These are phyloP conservation scores for Clinocottus analis DNA, from an alignment of 2,113 vertebrate genomes.

Conservation along the genomic window DNA sequence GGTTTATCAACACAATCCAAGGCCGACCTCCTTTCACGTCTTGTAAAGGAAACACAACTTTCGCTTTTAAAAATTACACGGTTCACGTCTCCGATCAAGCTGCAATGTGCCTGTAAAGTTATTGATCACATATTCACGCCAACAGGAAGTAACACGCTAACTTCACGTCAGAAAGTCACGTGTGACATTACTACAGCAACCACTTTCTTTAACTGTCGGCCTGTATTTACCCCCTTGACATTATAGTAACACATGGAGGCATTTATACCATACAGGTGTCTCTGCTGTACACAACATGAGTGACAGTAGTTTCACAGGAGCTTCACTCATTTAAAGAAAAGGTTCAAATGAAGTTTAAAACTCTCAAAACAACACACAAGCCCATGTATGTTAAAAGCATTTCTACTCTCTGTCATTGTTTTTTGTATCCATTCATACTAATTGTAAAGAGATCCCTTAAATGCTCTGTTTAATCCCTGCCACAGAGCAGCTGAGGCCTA, in stretches of 20 bases:
- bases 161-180: background rate
- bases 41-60: background rate
- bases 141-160: constrained; percentile 10
- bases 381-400: background rate
- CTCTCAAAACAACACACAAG: background rate
- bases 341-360: background rate
- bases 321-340: background rate
- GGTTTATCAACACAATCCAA: background rate
- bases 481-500: background rate
- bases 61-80: background rate
- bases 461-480: no score
- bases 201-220: background rate
- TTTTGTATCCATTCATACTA: no score
- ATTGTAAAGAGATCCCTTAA: no score
- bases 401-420: background rate
- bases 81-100: background rate
- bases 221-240: background rate
- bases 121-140: background rate
- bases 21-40: background rate
- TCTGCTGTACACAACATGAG: background rate
- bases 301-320: background rate
- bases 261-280: background rate
- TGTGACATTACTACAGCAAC: background rate
- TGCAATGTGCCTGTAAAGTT: background rate
- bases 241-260: background rate